Conservation (phyloP, 2,113 vertebrate genomes). For the Burhinus oedicnemus region DNA sequence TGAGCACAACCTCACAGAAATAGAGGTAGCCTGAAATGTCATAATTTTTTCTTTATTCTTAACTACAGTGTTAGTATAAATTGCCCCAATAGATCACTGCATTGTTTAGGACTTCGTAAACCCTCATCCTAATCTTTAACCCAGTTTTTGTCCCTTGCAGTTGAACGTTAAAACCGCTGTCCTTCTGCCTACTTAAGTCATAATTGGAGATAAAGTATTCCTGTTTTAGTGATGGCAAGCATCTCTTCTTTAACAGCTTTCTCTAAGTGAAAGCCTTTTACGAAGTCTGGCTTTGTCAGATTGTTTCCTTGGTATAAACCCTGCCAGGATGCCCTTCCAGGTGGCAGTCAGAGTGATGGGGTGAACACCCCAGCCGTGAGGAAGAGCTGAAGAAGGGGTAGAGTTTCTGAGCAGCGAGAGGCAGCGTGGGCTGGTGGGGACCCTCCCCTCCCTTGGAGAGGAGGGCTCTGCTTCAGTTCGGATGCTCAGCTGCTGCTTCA, state of each 20-base stretch:
- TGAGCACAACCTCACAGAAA: neutral
- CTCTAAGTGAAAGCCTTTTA: neutral
- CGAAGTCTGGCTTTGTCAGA: neutral
- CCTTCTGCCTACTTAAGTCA: neutral
- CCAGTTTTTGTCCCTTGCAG: neutral
- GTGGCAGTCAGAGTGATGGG: neutral
- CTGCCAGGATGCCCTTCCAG: neutral
- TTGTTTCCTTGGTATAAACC: neutral
- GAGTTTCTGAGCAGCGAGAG: neutral
- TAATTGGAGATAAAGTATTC: neutral
- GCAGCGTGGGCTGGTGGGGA: neutral
- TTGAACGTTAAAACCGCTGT: neutral
- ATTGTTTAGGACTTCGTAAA: neutral
- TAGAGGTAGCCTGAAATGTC: neutral
- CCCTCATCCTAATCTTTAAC: neutral
- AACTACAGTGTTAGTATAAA: neutral
- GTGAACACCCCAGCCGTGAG: neutral
- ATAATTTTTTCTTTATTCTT: neutral
- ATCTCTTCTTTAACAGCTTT: neutral
- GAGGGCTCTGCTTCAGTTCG: neutral
- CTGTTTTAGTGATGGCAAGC: neutral
- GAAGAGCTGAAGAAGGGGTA: neutral
- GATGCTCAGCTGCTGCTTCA: neutral
- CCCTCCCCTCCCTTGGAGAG: fast-evolving
- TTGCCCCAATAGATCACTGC: neutral